Conservation (phyloP, 2,797 vertebrate species). For the Sebastes jordani region DNA sequence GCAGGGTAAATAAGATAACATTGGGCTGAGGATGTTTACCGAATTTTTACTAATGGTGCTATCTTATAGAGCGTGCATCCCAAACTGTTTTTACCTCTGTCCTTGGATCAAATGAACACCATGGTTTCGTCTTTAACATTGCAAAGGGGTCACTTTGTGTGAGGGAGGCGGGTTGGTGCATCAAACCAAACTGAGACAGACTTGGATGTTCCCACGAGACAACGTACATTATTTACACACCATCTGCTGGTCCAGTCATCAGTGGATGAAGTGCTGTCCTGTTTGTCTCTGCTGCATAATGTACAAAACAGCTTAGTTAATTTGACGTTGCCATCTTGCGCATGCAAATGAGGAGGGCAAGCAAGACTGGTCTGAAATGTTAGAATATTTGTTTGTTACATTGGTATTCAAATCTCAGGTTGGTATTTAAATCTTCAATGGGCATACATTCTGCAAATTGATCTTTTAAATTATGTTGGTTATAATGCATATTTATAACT, state of each 20-base stretch:
- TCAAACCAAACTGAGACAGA: slow-evolving; percentile 54
- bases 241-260: slow-evolving; percentile 72
- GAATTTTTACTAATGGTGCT: background rate
- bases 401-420: background rate
- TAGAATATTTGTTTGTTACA: background rate
- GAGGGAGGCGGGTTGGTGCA: slow-evolving; percentile 13
- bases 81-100: background rate
- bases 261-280: slow-evolving; percentile 55
- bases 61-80: background rate
- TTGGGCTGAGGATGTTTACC: background rate
- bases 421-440: background rate
- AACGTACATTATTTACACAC: slow-evolving; percentile 67
- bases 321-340: slow-evolving; percentile 24
- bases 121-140: slow-evolving; percentile 6
- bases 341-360: slow-evolving; percentile 34
- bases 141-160: slow-evolving; percentile 47
- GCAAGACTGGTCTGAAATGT: background rate
- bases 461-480: background rate
- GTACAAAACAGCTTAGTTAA: slow-evolving; percentile 60
- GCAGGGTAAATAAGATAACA: background rate
- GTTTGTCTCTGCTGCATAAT: slow-evolving; percentile 65
- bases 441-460: background rate
- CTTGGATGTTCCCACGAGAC: slow-evolving; percentile 56
- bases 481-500: background rate
- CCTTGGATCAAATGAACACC: slow-evolving; percentile 2